phyloP scores from a whole-genome alignment of 1,140 invertebrate genomes.

The Nephotettix cincticeps region DNA sequence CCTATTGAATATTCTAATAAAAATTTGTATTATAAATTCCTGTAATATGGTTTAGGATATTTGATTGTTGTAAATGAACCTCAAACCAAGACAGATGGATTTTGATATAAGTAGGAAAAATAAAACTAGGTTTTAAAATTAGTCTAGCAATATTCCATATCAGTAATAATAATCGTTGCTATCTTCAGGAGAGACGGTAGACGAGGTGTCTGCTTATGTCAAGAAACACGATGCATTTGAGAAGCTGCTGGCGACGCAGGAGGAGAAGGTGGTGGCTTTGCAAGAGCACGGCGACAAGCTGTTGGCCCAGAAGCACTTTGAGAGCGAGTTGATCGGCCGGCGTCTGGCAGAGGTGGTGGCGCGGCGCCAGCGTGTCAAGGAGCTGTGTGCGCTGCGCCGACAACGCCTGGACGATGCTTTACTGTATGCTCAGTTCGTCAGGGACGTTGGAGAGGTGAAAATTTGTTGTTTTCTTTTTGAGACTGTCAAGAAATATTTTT shows the following conservation, averaged over 20 bases:
- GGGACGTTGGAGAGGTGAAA: conserved; percentile 82
- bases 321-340: conserved; percentile 78
- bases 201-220: conserved; percentile 81
- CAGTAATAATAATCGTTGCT: too few relatives aligned
- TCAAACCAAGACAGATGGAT: too few relatives aligned
- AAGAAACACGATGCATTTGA: conserved; percentile 92
- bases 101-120: too few relatives aligned
- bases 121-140: too few relatives aligned
- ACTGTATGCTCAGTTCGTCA: conserved; percentile 84
- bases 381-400: conserved; percentile 61
- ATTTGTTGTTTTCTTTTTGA: too few relatives aligned
- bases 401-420: conserved; percentile 74
- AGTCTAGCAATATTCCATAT: too few relatives aligned
- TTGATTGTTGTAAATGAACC: too few relatives aligned
- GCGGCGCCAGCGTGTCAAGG: conserved; percentile 69
- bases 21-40: too few relatives aligned
- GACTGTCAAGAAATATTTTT: too few relatives aligned
- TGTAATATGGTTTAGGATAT: too few relatives aligned
- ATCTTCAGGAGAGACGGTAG: conserved; percentile 61
- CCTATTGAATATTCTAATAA: too few relatives aligned
- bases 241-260: conserved; percentile 78
- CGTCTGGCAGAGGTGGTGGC: conserved; percentile 68
- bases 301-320: conserved; percentile 91
- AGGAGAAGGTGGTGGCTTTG: conserved; percentile 82
- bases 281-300: conserved; percentile 88